Evolutionary conservation across 1,140 invertebrate species (phyloP), one percentile per base, ranked within the genome.

Genomic region (Hycleus phaleratus): DNA sequence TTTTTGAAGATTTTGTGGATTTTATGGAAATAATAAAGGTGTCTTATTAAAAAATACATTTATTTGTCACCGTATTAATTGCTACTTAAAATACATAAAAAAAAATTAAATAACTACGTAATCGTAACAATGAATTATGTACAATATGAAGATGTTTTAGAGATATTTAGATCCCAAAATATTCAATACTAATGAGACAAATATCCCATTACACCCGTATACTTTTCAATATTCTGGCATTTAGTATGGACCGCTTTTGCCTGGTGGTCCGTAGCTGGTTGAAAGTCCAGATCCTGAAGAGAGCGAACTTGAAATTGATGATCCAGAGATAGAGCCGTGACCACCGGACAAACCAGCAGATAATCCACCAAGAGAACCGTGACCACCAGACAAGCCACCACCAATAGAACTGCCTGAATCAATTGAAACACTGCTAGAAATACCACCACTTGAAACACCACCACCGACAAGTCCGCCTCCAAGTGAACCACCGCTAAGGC

Each of bases 241-340:
- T 32, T 5, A 32, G 38, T 10, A 26, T 49, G 26, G 18, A 18
- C 18, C 18, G 18, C 18, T 18, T 18, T 18, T 18, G 10, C 48
- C 48, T 12, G 48, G 48, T 39, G 48, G 48, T 32, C 48, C 48
- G 48, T 49, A 49, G 12, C 38, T 49, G 12, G 48, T 38, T 8
- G 48, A 49, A 5, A 49, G 10, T 24, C 48, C 45, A 46, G 45
- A 46, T 46, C n/a, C 26, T 4, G n/a, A n/a, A n/a, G 46, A 49
- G 32, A 56, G 38, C n/a, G 46, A 48, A 11, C 10, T 18, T 2
- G 38, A 47, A 8, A 46, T 46, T 26, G 47, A 46, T 46, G 44
- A 51, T 46, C 48, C 48, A 43, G 56, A 63, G 8, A 40, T 18
- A 7, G 39, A 51, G 6, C 53, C 46, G 12, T n/a, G 10, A 25